Evolutionary conservation across 1,140 invertebrate genomes (phyloP), one percentile per base, ranked within the genome.

Genomic region (Radopholus similis): DNA sequence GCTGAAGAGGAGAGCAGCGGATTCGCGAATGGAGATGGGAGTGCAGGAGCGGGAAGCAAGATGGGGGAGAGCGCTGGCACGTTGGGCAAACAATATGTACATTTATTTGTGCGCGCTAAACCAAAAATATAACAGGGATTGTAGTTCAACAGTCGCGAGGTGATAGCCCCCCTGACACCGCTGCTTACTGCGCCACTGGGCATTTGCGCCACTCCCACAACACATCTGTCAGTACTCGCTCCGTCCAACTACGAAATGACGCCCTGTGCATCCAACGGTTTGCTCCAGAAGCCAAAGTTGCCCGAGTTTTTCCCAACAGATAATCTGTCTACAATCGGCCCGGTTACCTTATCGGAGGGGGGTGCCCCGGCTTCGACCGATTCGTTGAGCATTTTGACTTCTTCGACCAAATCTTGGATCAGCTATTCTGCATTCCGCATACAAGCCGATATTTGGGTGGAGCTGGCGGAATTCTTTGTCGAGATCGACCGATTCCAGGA

Each of bases 391-490:
- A 68, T 77, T 18, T 26, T 65, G 1, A 71, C 75, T 9, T 72
- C 67, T 32, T 75, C 71, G 9, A 77, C 69, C 51, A 57, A 53
- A n/a, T 60, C 75, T 11, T 77, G 56, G 42, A 66, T 38, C 37
- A 34, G 35, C 30, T 38, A 53, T 32, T 62, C 51, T 40, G 44
- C 54, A 35, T 76, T 77, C 44, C 34, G 66, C 23, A 51, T 74
- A 32, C 58, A 82, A 65, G 77, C 79, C 4, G 76, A 81, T 34
- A 78, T 81, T 23, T 81, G 79, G 79, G 71, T 81, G 37, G 76
- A 79, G 51, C 58, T 81, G 15, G 81, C 79, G 4, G 80, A 81
- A 44, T 68, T 81, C 30, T 81, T 83, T 38, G 44, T 81, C n/a
- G 76, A 76, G 32, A 54, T 66, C 15, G 69, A 77, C n/a, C 65